Conservation (phyloP, 2,113 vertebrate genomes). For the Saguinus midas region DNA sequence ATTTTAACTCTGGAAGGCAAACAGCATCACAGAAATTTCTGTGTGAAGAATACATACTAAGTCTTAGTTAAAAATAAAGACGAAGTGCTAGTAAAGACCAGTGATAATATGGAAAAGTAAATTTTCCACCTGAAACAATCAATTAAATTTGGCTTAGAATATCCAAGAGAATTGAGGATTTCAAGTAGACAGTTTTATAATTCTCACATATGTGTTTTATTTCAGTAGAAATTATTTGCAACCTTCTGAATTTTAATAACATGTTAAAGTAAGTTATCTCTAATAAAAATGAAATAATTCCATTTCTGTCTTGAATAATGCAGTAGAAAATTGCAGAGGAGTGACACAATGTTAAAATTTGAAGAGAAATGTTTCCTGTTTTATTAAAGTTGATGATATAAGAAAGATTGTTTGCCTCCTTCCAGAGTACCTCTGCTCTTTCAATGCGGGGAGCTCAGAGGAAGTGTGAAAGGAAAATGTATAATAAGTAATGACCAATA, state of each 20-base stretch:
- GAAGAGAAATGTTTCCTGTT: background rate
- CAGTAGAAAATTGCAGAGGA: background rate
- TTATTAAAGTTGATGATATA: background rate
- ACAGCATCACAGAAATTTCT: background rate
- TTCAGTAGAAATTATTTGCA: constrained; percentile 30
- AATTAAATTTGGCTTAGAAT: background rate
- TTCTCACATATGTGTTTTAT: background rate
- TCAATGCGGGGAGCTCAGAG: background rate
- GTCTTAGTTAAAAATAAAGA: background rate
- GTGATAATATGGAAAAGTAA: background rate
- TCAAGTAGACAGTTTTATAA: background rate
- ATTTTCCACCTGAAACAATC: background rate
- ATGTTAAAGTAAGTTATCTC: background rate
- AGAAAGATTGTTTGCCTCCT: background rate
- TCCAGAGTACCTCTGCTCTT: background rate
- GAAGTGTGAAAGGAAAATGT: background rate
- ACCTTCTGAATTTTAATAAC: background rate
- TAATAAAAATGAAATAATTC: constrained; percentile 22
- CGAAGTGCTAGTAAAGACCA: background rate
- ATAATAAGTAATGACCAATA: background rate
- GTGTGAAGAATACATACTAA: background rate
- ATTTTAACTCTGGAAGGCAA: background rate
- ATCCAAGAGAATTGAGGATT: background rate
- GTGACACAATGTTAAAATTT: background rate
- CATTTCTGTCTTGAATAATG: background rate